Conservation (phyloP, 2,888 invertebrate species). For the Drosophila meridiana region DNA sequence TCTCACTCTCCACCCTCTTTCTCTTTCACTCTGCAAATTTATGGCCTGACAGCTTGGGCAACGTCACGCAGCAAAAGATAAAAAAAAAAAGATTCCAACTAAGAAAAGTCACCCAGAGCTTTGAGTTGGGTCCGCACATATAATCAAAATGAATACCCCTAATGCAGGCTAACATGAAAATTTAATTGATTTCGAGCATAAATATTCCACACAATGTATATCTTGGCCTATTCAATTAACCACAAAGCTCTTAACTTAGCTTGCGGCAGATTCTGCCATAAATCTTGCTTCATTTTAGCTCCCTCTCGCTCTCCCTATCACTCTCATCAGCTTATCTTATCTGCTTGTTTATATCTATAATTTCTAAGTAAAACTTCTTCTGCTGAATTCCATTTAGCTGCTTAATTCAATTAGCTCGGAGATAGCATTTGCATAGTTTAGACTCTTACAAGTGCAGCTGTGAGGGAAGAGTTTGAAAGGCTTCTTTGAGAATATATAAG, state of each 20-base stretch:
- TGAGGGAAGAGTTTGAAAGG: background rate
- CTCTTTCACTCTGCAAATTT: constrained; percentile 24
- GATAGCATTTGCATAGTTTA: background rate
- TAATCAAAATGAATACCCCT: constrained; percentile 28
- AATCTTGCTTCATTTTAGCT: constrained; percentile 8
- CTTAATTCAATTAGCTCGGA: background rate
- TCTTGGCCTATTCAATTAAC: constrained; percentile 10
- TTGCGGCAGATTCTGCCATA: background rate
- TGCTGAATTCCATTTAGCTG: background rate
- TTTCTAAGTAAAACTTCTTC: background rate
- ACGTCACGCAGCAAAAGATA: constrained; percentile 7
- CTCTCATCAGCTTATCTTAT: background rate
- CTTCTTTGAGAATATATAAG: background rate
- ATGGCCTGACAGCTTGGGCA: constrained; percentile 39
- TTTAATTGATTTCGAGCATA: constrained; percentile 24
- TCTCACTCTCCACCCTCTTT: background rate
- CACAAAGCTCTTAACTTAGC: constrained; percentile 5
- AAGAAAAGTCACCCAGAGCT: constrained; percentile 23
- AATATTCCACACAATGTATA: constrained; percentile 16
- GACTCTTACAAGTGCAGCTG: background rate
- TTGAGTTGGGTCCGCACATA: constrained; percentile 40
- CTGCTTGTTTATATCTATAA: constrained; percentile 1
- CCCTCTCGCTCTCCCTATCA: no score
- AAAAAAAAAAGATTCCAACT: background rate
- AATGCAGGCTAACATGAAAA: constrained; percentile 15